These are phyloP conservation scores for Centruroides vittatus DNA, from an alignment of 1,140 invertebrate species.

Conservation along the genomic window DNA sequence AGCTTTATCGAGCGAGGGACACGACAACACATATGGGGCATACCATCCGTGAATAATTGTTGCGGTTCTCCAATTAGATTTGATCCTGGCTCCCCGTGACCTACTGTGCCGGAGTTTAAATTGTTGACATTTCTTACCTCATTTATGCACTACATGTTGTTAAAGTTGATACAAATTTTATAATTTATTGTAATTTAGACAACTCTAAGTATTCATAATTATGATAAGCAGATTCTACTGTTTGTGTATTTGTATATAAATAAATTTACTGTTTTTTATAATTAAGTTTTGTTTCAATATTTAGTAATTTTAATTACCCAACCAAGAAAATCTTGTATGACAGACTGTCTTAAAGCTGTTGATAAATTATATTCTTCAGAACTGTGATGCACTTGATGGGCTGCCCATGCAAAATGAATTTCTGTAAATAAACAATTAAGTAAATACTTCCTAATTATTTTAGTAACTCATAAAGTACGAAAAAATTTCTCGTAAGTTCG, in stretches of 20 bases:
- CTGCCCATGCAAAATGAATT: conserved; percentile 79
- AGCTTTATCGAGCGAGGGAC: too few relatives aligned
- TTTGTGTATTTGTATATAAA: too few relatives aligned
- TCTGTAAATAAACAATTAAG: conserved; percentile 8
- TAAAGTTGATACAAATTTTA: too few relatives aligned
- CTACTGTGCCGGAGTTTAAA: too few relatives aligned
- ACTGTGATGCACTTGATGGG: conserved; percentile 91
- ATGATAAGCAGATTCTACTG: background rate
- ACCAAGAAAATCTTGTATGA: conserved; percentile 62
- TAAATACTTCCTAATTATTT: background rate
- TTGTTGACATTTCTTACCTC: too few relatives aligned
- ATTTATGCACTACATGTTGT: too few relatives aligned
- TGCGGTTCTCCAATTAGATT: too few relatives aligned
- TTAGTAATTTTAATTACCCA: conserved; percentile 46
- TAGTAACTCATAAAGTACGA: background rate
- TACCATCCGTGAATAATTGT: too few relatives aligned
- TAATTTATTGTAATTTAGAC: too few relatives aligned
- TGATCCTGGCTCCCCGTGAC: too few relatives aligned
- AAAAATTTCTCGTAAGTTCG: conserved; percentile 4
- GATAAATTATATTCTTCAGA: conserved; percentile 84
- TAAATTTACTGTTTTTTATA: background rate
- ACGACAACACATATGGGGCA: too few relatives aligned
- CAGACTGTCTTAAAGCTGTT: conserved; percentile 59
- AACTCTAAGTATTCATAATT: too few relatives aligned
- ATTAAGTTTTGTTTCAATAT: background rate